A percentile compares a stretch with the other conserved stretches of the same genome.
Conservation (phyloP, 1,140 invertebrate species). For the Lethocerus indicus region DNA sequence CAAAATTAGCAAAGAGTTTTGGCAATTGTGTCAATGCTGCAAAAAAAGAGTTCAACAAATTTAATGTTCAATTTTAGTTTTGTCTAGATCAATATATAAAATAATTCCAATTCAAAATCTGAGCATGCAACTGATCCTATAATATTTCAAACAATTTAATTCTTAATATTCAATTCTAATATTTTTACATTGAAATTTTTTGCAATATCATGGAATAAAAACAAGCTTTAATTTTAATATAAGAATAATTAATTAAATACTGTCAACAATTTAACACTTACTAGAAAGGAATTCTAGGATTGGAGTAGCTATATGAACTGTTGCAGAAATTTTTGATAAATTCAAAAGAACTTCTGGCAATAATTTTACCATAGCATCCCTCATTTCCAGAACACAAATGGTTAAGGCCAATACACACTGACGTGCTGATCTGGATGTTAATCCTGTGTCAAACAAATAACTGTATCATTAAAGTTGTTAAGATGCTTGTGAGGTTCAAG, state of each 20-base stretch:
- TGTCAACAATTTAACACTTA: constrained; percentile 31
- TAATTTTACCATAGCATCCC: constrained; percentile 78
- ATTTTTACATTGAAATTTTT: too few relatives aligned
- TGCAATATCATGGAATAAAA: too few relatives aligned
- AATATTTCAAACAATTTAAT: too few relatives aligned
- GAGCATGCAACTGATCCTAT: too few relatives aligned
- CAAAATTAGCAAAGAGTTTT: constrained; percentile 67
- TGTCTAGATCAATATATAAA: too few relatives aligned
- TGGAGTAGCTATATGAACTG: constrained; percentile 73
- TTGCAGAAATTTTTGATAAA: constrained; percentile 87
- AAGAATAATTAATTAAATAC: neutral
- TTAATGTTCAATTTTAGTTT: too few relatives aligned
- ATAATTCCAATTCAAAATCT: too few relatives aligned
- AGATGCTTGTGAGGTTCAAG: too few relatives aligned
- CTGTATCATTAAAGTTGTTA: neutral
- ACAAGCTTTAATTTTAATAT: too few relatives aligned
- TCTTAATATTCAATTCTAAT: too few relatives aligned
- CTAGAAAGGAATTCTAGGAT: constrained; percentile 90
- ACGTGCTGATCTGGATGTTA: constrained; percentile 17
- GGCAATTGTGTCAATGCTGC: constrained; percentile 76
- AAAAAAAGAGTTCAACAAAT: too few relatives aligned
- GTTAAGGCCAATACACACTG: constrained; percentile 76
- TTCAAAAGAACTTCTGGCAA: constrained; percentile 73
- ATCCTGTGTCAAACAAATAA: constrained; percentile 11
- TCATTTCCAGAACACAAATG: constrained; percentile 84